Evolutionary conservation across 1,140 invertebrate genomes (phyloP).

Genomic region (Listronotus oregonensis): DNA sequence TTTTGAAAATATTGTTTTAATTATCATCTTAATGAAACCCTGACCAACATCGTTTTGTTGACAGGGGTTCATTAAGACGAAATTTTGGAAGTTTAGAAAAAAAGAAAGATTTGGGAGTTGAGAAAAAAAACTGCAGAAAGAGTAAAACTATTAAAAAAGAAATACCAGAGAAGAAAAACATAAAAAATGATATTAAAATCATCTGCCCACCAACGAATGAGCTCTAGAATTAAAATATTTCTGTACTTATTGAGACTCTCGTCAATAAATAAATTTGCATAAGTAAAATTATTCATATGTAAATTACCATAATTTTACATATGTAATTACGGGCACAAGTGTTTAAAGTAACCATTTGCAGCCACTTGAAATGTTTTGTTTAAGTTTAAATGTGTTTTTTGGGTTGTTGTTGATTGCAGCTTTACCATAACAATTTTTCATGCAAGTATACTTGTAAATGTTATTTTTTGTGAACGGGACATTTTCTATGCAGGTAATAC

Average conservation of each 20-base stretch:
- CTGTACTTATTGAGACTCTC: neutral
- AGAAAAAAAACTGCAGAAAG: no score
- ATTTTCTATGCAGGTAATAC: constrained; percentile 8
- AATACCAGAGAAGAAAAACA: no score
- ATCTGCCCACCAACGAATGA: no score
- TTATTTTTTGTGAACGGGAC: neutral
- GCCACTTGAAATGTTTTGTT: constrained; percentile 24
- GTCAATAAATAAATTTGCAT: constrained; percentile 36
- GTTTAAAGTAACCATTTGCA: constrained; percentile 24
- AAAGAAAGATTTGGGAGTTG: no score
- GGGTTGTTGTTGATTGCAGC: constrained; percentile 16
- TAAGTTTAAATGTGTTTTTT: constrained; percentile 26
- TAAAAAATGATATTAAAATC: no score
- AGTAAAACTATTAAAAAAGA: no score
- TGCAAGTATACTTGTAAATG: constrained; percentile 19
- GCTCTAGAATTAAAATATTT: no score
- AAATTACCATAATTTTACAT: constrained; percentile 30
- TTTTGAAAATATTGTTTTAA: no score
- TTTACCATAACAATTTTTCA: constrained; percentile 12
- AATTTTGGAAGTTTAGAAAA: no score
- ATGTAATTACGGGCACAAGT: constrained; percentile 24
- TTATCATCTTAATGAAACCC: no score
- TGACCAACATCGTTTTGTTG: no score
- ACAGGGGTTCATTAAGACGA: no score
- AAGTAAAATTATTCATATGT: constrained; percentile 23